phyloP scores from a whole-genome alignment of 1,140 invertebrate species.

The Leptinotarsa texana region DNA sequence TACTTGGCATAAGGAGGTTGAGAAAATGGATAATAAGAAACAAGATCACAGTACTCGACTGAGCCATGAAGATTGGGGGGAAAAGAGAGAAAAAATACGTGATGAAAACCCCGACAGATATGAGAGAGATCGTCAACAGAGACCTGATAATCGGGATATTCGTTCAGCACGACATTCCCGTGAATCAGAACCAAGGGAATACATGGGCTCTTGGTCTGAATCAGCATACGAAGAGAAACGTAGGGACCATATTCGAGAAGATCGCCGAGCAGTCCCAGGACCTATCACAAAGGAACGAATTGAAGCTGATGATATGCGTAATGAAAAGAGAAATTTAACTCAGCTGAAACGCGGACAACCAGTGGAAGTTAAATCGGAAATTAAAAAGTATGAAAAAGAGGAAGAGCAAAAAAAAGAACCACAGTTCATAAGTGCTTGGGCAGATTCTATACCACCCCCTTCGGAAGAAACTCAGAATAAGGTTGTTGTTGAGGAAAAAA shows the following conservation, averaged over 20 bases:
- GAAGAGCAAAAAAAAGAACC: conserved; percentile 34
- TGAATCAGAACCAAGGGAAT: conserved; percentile 49
- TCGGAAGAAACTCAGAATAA: conserved; percentile 37
- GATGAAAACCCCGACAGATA: conserved; percentile 43
- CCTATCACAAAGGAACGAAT: conserved; percentile 67
- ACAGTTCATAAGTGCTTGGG: conserved; percentile 55
- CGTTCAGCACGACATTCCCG: conserved; percentile 61
- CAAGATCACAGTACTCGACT: conserved; percentile 22
- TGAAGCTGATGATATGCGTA: conserved; percentile 63
- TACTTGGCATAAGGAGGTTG: conserved; percentile 33
- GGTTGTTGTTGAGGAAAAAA: conserved; percentile 35
- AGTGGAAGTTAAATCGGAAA: conserved; percentile 34
- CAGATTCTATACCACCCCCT: conserved; percentile 57
- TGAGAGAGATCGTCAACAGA: conserved; percentile 54
- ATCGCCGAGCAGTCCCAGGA: conserved; percentile 60
- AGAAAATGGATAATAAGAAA: conserved; percentile 18
- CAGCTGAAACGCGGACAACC: conserved; percentile 58
- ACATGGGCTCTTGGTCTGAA: conserved; percentile 58
- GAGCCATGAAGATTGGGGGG: conserved; percentile 28
- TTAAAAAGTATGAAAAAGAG: conserved; percentile 51
- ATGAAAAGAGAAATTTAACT: conserved; percentile 62
- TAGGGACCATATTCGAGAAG: conserved; percentile 49
- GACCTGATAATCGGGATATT: conserved; percentile 62
- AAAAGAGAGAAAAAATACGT: conserved; percentile 42
- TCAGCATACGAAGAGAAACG: conserved; percentile 56